Evolutionary conservation across 1,140 invertebrate species (phyloP).

Genomic region (Drosophila micromelanica): DNA sequence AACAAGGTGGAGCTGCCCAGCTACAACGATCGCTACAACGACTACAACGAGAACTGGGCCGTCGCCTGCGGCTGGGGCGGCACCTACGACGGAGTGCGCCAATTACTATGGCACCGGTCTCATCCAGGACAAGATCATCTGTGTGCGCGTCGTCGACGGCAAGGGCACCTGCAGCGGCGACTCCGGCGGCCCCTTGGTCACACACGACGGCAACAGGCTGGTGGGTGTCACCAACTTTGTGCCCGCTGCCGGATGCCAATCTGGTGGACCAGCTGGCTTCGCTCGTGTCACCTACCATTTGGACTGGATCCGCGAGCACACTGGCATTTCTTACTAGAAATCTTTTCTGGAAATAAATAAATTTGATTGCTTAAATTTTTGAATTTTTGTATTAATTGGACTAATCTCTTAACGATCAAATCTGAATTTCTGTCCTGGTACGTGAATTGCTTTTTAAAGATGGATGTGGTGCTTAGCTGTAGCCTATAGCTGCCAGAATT

Average conservation of each 20-base stretch:
- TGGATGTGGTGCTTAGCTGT: too few relatives aligned
- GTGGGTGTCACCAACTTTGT: constrained; percentile 85
- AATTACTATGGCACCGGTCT: constrained; percentile 56
- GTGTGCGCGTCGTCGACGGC: constrained; percentile 41
- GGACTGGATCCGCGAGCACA: constrained; percentile 85
- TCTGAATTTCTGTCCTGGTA: too few relatives aligned
- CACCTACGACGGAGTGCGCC: constrained; percentile 38
- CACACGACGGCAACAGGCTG: constrained; percentile 78
- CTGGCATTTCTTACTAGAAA: constrained; percentile 57
- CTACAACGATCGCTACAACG: constrained; percentile 40
- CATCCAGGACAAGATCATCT: constrained; percentile 56
- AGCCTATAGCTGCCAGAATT: too few relatives aligned
- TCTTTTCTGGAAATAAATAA: too few relatives aligned
- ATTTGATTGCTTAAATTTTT: too few relatives aligned
- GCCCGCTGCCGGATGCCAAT: constrained; percentile 37
- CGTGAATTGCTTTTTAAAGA: too few relatives aligned
- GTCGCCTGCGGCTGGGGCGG: constrained; percentile 55
- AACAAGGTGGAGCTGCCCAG: constrained; percentile 52
- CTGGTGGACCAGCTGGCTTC: constrained; percentile 84
- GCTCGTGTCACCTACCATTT: constrained; percentile 85
- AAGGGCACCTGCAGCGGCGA: constrained; percentile 84
- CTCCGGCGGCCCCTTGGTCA: constrained; percentile 85
- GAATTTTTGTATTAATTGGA: too few relatives aligned
- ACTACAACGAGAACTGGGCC: constrained; percentile 31
- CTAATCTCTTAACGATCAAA: too few relatives aligned